Evolutionary conservation across 1,140 invertebrate genomes (phyloP).

Genomic region (Lepidostoma basale): DNA sequence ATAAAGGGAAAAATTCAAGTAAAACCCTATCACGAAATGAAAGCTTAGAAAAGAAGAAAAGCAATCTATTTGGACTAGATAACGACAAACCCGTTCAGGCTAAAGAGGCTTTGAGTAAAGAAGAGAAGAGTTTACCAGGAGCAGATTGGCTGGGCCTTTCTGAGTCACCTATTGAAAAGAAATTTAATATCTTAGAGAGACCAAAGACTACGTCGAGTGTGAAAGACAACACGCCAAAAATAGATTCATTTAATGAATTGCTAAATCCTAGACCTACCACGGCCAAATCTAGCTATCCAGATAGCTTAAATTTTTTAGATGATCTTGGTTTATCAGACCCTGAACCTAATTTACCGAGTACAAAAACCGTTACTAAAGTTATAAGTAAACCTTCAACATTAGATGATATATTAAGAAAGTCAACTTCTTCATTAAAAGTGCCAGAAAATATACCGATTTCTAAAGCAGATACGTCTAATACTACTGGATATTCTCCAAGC

Average conservation of each 20-base stretch:
- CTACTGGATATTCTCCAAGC: constrained; percentile 21
- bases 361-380: constrained; percentile 3
- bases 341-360: not conserved
- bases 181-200: constrained; percentile 38
- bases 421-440: constrained; percentile 4
- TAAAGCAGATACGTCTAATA: constrained; percentile 7
- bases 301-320: constrained; percentile 38
- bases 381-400: constrained; percentile 18
- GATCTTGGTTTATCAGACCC: constrained; percentile 34
- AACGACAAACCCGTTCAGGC: constrained; percentile 37
- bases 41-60: constrained; percentile 51
- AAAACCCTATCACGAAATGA: constrained; percentile 47
- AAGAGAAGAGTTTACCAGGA: constrained; percentile 50
- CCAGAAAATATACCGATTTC: not conserved
- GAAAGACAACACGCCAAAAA: not conserved
- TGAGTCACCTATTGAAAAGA: constrained; percentile 48
- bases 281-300: constrained; percentile 24
- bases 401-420: constrained; percentile 36
- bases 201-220: not conserved
- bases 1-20: constrained; percentile 56
- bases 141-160: constrained; percentile 58
- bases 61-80: constrained; percentile 53
- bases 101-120: constrained; percentile 45
- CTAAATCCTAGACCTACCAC: not conserved
- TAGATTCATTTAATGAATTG: not conserved